Conservation (phyloP, 1,140 invertebrate genomes). For the Drosophila orena region DNA sequence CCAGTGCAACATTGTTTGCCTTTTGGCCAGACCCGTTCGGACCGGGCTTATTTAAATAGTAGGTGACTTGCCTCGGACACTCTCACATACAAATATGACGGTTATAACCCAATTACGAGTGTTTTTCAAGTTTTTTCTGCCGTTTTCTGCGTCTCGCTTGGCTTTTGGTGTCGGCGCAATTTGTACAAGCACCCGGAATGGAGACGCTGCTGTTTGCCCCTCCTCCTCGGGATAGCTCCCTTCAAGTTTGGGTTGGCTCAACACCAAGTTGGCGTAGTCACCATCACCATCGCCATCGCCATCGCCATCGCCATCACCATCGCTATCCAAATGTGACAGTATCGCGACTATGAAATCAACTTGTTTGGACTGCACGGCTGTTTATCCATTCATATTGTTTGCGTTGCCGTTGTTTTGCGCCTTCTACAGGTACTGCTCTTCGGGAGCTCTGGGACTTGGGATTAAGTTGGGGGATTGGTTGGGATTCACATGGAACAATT, state of each 20-base stretch:
- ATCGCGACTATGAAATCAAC: conserved; percentile 62
- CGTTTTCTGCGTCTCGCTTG: conserved; percentile 12
- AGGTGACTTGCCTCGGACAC: conserved; percentile 25
- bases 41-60: conserved; percentile 49
- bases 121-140: conserved; percentile 61
- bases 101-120: conserved; percentile 77
- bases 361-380: conserved; percentile 23
- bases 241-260: conserved; percentile 5
- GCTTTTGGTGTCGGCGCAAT: conserved; percentile 72
- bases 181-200: conserved; percentile 46
- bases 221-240: conserved; percentile 4
- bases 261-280: conserved; percentile 39
- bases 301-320: no score
- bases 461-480: conserved; percentile 22
- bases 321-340: conserved; percentile 42
- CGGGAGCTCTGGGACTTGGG: conserved; percentile 3
- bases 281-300: conserved; percentile 29
- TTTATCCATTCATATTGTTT: conserved; percentile 45
- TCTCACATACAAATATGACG: conserved; percentile 60
- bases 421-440: conserved; percentile 39
- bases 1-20: conserved; percentile 52
- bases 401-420: conserved; percentile 24
- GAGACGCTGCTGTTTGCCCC: background rate
- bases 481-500: no score
- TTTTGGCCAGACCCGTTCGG: conserved; percentile 22